Evolutionary conservation across 2,113 vertebrate genomes (phyloP).

Genomic region (Notiomystis cincta): DNA sequence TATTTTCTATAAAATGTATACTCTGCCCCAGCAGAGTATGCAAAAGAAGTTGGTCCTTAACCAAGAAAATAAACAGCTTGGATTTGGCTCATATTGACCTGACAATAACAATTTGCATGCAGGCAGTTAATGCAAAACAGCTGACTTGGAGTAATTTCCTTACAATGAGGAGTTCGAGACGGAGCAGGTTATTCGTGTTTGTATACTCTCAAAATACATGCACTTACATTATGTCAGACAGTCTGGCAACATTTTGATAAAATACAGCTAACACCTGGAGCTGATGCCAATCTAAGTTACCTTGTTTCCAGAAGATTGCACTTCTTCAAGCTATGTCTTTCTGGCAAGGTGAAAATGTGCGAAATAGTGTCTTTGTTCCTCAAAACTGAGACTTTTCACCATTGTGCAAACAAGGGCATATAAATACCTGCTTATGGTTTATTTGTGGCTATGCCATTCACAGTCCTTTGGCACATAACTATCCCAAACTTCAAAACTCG

Average conservation of each 20-base stretch:
- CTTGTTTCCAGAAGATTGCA: neutral
- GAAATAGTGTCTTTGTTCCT: neutral
- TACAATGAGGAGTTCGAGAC: neutral
- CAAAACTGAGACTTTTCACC: neutral
- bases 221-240: neutral
- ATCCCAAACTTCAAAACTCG: neutral
- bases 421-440: neutral
- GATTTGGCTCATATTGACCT: neutral
- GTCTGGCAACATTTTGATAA: neutral
- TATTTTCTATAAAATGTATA: neutral
- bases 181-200: neutral
- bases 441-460: neutral
- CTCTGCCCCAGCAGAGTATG: rapidly evolving
- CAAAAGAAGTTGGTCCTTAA: neutral
- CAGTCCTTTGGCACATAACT: neutral
- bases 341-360: neutral
- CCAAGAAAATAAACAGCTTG: neutral
- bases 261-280: neutral
- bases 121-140: conserved; percentile 21
- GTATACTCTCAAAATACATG: neutral
- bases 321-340: neutral
- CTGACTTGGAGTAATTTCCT: neutral
- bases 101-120: neutral
- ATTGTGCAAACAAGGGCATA: neutral
- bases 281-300: neutral